Evolutionary conservation across 2,797 vertebrate genomes (phyloP).

Genomic region (Sarcoramphus papa): DNA sequence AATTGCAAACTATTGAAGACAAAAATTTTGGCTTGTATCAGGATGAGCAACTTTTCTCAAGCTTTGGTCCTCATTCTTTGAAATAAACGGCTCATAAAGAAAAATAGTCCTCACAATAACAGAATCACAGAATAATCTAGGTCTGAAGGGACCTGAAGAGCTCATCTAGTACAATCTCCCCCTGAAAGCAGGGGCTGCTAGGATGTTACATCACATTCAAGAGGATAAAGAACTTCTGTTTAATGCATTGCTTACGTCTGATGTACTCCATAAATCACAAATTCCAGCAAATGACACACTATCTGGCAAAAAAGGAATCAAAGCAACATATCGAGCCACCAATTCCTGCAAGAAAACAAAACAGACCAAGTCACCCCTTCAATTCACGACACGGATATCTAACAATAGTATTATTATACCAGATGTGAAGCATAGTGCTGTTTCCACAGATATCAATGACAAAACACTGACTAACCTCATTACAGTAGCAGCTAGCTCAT

Average conservation of each 20-base stretch:
- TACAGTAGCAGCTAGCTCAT: not conserved
- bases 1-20: not conserved
- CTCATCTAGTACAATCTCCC: not conserved
- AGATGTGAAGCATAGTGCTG: not conserved
- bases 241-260: conserved; percentile 83
- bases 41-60: not conserved
- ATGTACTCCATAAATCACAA: conserved; percentile 95
- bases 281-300: conserved; percentile 86
- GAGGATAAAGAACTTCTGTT: not conserved
- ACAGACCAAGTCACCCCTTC: not conserved
- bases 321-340: conserved; percentile 86
- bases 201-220: not conserved
- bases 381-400: not conserved
- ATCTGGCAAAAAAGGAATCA: conserved; percentile 92
- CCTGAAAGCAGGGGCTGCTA: not conserved
- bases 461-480: not conserved
- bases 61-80: not conserved
- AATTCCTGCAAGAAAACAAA: conserved; percentile 74
- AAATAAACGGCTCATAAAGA: not conserved
- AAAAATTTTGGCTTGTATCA: not conserved
- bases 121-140: not conserved
- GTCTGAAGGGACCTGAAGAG: not conserved
- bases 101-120: not conserved
- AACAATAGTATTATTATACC: not conserved
- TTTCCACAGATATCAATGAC: not conserved